Evolutionary conservation across 2,888 invertebrate genomes (phyloP), one percentile per base, ranked within the genome.

Genomic region (Tolmerus cingulatus): DNA sequence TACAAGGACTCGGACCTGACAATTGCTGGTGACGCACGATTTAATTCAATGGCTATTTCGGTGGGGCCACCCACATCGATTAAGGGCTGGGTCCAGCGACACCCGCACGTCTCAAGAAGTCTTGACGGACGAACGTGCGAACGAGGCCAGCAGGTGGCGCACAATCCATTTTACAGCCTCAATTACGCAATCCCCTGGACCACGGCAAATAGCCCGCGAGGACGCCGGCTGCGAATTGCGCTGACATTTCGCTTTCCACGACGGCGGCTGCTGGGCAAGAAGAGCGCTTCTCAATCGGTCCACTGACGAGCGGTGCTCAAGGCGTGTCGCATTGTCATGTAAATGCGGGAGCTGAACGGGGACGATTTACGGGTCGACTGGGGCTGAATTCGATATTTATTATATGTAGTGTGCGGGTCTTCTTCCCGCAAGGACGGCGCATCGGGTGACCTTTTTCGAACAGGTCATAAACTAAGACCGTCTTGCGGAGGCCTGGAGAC

Each of bases 1-100:
- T 66, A 12, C 66, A 4, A 1, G 66, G 66, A 55, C 19, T 55
- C 7, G 55, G 27, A 66, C 66, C 27, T 27, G 19, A 66, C 66
- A 66, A 27, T 27, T 27, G 66, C 27, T 16, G 9, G 79, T 27
- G 27, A 46, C 79, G 51, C 46, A 79, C 79, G 51, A 51, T 79
- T 79, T 79, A 79, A 79, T 79, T 79, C 23, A 16, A 46, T 27
- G 79, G 51, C 30, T 79, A 79, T 79, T 79, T 79, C 30, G 79
- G 51, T 27, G 0, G 40, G 0, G 19, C 9, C 2, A 43, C 43
- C 19, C 34, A 30, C 12, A 74, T 30, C 34, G 34, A 76, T 76
- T 37, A 30, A 16, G 4, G 51, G 23, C 16, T 55, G 27, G 16
- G 79, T 5, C 51, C 9, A 51, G 51, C 51, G 51, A 16, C 23